phyloP scores from a whole-genome alignment of 2,113 vertebrate genomes.

The Equus przewalskii region DNA sequence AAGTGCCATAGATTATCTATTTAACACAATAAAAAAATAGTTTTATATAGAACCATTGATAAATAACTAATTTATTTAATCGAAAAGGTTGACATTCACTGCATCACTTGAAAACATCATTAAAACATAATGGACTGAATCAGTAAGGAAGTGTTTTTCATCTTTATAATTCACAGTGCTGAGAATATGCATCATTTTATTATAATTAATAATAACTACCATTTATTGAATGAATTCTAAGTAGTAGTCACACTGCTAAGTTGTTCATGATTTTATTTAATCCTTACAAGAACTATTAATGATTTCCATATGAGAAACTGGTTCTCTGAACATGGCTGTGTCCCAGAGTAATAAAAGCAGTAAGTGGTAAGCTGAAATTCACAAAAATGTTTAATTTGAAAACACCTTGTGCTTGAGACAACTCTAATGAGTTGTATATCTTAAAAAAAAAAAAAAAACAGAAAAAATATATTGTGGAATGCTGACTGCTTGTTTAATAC shows the following conservation, averaged over 20 bases:
- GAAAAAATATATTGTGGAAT: background rate
- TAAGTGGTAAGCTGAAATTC: background rate
- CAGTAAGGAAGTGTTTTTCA: background rate
- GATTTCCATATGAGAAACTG: background rate
- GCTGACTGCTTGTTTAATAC: background rate
- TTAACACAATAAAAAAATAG: background rate
- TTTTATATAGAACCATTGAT: background rate
- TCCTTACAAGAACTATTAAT: background rate
- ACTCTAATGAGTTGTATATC: background rate
- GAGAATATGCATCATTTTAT: background rate
- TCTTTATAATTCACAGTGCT: background rate
- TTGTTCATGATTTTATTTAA: background rate
- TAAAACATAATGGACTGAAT: background rate
- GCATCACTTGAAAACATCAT: background rate
- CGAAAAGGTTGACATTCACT: background rate
- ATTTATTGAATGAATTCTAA: background rate
- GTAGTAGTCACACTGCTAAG: background rate
- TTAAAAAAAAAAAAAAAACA: background rate
- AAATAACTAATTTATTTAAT: background rate
- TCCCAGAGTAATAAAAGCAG: background rate
- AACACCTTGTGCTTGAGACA: background rate
- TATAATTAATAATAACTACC: background rate
- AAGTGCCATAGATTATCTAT: background rate
- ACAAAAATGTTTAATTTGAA: background rate
- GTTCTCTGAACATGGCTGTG: background rate